Evolutionary conservation across 2,797 vertebrate genomes (phyloP).

Genomic region (Ptychobarbus kaznakovi): DNA sequence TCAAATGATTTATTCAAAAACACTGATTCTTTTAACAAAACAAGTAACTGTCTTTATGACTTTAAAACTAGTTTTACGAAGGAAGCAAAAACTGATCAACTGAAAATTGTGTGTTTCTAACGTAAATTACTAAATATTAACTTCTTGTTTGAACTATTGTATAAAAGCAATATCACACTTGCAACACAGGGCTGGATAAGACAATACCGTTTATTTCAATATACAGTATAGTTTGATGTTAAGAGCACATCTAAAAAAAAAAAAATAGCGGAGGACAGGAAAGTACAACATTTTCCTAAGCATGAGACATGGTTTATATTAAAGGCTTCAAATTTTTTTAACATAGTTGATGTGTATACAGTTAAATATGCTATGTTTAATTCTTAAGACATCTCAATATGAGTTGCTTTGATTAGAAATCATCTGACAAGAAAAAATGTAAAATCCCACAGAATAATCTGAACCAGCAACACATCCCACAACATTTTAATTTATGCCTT

Average conservation of each 20-base stretch:
- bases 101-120: background rate
- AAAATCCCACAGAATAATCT: background rate
- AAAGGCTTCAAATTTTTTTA: background rate
- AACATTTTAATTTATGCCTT: constrained; percentile 16
- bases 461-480: background rate
- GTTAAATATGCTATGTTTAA: background rate
- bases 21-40: background rate
- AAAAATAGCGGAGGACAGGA: background rate
- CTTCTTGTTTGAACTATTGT: background rate
- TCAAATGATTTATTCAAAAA: background rate
- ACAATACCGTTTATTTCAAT: no score
- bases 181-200: no score
- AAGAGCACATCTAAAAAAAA: background rate
- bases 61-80: background rate
- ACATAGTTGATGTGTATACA: background rate
- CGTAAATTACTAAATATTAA: background rate
- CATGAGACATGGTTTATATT: background rate
- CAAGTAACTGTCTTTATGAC: background rate
- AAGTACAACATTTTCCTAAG: background rate
- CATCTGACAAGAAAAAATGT: background rate
- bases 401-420: background rate
- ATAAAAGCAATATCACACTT: background rate
- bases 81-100: background rate
- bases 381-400: background rate
- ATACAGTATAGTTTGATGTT: background rate